A percentile compares a stretch with the other conserved stretches of the same genome.
These are phyloP conservation scores for Tetragnatha montana DNA, from an alignment of 2,888 invertebrate genomes.

Conservation along the genomic window DNA sequence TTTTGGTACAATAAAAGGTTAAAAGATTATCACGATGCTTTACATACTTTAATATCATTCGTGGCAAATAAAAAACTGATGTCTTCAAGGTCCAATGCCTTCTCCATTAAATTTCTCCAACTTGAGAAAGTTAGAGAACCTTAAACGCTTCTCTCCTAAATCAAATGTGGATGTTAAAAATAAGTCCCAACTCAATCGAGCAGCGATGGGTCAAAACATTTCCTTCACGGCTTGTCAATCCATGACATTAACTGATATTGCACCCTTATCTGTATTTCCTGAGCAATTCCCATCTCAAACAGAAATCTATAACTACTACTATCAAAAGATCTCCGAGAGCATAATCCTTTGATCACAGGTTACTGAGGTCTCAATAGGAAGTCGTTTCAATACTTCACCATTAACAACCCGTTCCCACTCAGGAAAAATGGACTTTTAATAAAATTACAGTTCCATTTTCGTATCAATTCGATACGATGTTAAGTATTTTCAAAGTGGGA, in stretches of 20 bases:
- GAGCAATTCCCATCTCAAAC: background rate
- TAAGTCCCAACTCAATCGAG: background rate
- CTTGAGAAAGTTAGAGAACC: no score
- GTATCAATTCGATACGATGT: background rate
- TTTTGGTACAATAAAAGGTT: background rate
- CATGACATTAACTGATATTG: background rate
- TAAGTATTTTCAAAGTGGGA: background rate
- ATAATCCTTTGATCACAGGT: background rate
- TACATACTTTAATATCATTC: no score
- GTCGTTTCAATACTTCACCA: background rate
- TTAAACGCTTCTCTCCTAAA: background rate
- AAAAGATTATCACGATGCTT: background rate
- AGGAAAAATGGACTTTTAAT: background rate
- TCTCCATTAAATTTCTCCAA: no score
- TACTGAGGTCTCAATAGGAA: background rate
- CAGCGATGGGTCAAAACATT: background rate
- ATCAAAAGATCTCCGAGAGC: background rate
- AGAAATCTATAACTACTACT: background rate
- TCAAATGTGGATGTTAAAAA: background rate
- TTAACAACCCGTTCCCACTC: background rate
- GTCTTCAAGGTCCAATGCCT: no score
- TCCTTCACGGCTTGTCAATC: background rate
- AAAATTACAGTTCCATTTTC: background rate
- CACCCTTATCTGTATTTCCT: background rate
- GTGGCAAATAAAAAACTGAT: no score